Percentiles rank a stretch among this genome's conserved stretches.
Conservation (phyloP, 64 coral and sea anemone genomes). For the Montipora efflorescens region DNA sequence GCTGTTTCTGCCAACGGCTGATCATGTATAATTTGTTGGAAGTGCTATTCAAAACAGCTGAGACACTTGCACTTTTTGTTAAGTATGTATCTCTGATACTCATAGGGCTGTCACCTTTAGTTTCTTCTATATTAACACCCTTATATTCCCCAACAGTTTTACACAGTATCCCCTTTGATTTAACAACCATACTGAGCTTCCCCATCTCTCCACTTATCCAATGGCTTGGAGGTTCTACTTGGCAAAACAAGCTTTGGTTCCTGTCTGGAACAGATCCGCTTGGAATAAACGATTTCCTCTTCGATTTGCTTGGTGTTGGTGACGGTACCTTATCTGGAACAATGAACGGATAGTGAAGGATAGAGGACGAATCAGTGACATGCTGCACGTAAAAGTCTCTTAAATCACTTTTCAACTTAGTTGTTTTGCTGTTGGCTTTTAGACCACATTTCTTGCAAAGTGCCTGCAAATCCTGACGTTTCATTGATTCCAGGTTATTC, state of each 20-base stretch:
- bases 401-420: conserved; percentile 54
- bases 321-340: neutral
- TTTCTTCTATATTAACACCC: neutral
- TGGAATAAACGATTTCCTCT: neutral
- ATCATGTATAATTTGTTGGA: conserved; percentile 82
- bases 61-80: conserved; percentile 73
- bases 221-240: conserved; percentile 25
- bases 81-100: conserved; percentile 31
- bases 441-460: conserved; percentile 85
- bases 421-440: conserved; percentile 73
- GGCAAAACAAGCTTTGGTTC: conserved; percentile 25
- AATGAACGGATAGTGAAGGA: conserved; percentile 84
- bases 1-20: conserved; percentile 84
- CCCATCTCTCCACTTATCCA: conserved; percentile 58
- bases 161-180: conserved; percentile 28
- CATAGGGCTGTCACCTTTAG: neutral
- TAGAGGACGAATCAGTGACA: conserved; percentile 63
- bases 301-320: neutral
- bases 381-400: conserved; percentile 66
- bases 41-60: conserved; percentile 72
- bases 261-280: conserved; percentile 8
- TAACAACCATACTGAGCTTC: neutral
- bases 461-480: conserved; percentile 81
- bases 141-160: conserved; percentile 55
- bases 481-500: conserved; percentile 43